These are phyloP conservation scores for Peromyscus attwateri DNA, from an alignment of 2,797 vertebrate species.

Conservation along the genomic window DNA sequence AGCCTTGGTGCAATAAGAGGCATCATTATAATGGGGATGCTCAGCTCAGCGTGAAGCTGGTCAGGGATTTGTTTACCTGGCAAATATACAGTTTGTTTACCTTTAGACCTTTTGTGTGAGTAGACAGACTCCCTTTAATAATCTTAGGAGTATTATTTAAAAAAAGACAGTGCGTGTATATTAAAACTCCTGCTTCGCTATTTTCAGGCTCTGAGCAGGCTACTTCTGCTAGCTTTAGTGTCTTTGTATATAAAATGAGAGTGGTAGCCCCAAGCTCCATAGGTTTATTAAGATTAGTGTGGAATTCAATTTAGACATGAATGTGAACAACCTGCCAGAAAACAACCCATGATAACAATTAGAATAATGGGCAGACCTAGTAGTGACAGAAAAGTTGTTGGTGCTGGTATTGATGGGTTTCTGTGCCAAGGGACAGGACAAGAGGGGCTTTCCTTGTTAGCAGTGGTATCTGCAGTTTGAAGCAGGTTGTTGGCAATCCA, in stretches of 20 bases:
- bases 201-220: neutral
- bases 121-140: neutral
- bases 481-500: neutral
- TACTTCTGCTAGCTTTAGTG: neutral
- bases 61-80: neutral
- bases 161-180: neutral
- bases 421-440: fast-evolving
- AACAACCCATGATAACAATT: neutral
- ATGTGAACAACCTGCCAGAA: neutral
- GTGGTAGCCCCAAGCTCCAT: neutral
- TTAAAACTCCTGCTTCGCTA: conserved; percentile 22
- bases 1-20: neutral
- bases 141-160: neutral
- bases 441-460: neutral
- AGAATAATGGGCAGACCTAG: neutral
- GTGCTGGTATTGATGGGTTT: neutral
- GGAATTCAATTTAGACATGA: conserved; percentile 10
- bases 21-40: conserved; percentile 5
- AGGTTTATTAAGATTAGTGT: neutral
- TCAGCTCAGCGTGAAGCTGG: neutral
- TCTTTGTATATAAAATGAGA: neutral
- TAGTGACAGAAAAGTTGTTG: neutral
- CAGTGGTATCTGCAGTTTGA: neutral
- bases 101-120: neutral
- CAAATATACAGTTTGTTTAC: neutral